Conservation (phyloP, 2,888 invertebrate genomes). For the Toxonevra muliebris region DNA sequence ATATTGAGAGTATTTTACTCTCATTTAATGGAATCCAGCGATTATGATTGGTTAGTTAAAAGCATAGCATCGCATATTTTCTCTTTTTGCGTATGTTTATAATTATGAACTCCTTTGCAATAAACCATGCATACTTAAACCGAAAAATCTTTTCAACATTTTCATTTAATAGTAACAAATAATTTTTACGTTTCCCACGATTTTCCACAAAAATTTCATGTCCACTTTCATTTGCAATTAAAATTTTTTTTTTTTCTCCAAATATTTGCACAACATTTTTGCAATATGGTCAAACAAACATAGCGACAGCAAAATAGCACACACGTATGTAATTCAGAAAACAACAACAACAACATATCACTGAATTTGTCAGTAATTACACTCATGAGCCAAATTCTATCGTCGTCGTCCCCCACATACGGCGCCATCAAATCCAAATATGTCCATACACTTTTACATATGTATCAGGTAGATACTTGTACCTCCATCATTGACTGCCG, state of each 20-base stretch:
- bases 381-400: conserved; percentile 1
- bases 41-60: too few species aligned
- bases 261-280: not conserved
- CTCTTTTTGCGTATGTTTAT: too few species aligned
- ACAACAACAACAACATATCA: not conserved
- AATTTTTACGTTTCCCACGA: too few species aligned
- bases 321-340: too few species aligned
- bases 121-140: too few species aligned
- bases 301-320: not conserved
- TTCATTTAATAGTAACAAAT: too few species aligned
- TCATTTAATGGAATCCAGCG: too few species aligned
- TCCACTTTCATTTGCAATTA: not conserved
- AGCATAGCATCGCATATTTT: too few species aligned
- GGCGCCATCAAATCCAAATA: conserved; percentile 33
- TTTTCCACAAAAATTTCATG: not conserved
- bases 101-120: too few species aligned
- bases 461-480: not conserved
- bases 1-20: too few species aligned
- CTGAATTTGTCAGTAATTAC: conserved; percentile 23
- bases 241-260: not conserved
- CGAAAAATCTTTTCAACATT: too few species aligned
- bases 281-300: not conserved
- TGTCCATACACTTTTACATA: conserved; percentile 38
- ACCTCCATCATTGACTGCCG: not conserved
- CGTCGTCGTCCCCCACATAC: not conserved